A percentile compares a stretch with the other conserved stretches of the same genome.
Conservation (phyloP, 2,797 vertebrate species). For the Megaceryle alcyon region DNA sequence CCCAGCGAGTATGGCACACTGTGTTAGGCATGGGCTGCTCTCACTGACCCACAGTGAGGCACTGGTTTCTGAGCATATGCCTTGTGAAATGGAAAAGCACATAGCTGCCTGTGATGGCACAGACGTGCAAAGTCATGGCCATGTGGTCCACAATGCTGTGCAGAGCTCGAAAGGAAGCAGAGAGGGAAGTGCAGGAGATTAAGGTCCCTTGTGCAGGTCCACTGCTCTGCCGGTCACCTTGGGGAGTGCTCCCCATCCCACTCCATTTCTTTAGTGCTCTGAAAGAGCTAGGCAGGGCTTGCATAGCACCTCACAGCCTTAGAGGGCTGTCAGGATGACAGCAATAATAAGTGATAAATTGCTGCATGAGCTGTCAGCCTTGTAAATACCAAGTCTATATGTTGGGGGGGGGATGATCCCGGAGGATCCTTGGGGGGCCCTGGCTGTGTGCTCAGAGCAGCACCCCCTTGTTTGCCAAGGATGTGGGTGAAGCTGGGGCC, state of each 20-base stretch:
- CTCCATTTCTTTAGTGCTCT: not conserved
- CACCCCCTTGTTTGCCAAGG: not conserved
- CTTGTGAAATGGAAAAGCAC: not conserved
- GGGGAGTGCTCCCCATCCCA: not conserved
- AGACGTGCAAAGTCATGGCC: not conserved
- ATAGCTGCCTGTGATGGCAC: not conserved
- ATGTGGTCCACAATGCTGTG: not conserved
- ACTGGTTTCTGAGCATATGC: not conserved
- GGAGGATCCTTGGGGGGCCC: not conserved
- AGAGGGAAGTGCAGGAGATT: not conserved
- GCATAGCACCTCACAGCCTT: not conserved
- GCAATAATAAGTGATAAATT: not conserved
- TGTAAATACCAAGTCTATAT: not conserved
- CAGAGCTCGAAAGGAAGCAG: not conserved
- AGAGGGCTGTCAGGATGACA: not conserved
- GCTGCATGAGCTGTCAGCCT: slow-evolving; percentile 32
- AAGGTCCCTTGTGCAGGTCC: not conserved
- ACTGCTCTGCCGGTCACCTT: not conserved
- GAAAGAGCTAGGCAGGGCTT: not conserved
- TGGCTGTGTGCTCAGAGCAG: not conserved
- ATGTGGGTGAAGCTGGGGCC: not conserved
- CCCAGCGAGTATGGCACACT: not conserved
- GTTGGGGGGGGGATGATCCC: not conserved
- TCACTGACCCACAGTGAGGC: not conserved
- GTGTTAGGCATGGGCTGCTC: too few relatives aligned